Conservation (phyloP, 2,113 vertebrate species). For the Anser cygnoides region DNA sequence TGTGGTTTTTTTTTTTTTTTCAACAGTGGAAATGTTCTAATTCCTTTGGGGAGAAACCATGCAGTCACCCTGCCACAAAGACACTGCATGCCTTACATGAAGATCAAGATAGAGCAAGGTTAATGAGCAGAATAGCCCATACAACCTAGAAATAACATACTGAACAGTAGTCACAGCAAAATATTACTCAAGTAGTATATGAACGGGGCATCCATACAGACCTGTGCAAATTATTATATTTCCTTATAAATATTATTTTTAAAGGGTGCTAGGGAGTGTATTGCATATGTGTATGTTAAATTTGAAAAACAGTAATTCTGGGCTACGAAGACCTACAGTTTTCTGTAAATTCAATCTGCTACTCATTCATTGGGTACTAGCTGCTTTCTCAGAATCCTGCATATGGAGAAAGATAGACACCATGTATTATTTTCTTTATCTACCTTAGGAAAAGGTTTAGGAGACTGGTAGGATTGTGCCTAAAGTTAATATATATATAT, state of each 20-base stretch:
- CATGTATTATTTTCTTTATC: not conserved
- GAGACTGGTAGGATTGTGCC: rapidly evolving
- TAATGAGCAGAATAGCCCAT: not conserved
- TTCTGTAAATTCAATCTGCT: not conserved
- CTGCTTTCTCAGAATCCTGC: not conserved
- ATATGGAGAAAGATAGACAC: not conserved
- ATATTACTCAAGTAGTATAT: too few relatives aligned
- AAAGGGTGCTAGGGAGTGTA: not conserved
- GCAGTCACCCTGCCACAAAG: not conserved
- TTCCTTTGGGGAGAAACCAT: not conserved
- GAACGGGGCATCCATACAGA: not conserved
- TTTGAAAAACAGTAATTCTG: not conserved
- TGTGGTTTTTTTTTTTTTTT: not conserved
- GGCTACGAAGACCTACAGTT: not conserved
- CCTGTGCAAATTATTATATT: not conserved
- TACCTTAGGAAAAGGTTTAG: not conserved
- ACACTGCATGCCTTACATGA: not conserved
- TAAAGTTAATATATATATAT: not conserved
- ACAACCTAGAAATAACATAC: not conserved
- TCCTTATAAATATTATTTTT: not conserved
- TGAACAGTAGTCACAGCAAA: not conserved
- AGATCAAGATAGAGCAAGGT: not conserved
- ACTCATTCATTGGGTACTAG: not conserved
- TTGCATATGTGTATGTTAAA: not conserved
- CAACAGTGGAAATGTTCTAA: not conserved